Conservation (phyloP, 2,888 invertebrate species). For the Ornithoptera priamus region DNA sequence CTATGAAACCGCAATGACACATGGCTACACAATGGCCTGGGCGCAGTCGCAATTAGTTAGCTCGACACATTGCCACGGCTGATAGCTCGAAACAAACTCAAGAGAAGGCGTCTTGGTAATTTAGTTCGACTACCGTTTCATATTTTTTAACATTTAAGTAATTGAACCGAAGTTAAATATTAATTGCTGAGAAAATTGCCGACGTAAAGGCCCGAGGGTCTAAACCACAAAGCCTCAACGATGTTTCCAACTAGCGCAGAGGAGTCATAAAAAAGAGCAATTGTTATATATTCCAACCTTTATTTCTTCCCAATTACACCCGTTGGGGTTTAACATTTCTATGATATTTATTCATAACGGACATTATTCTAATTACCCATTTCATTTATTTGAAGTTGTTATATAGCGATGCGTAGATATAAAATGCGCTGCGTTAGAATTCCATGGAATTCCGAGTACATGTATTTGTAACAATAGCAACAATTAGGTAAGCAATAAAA, state of each 20-base stretch:
- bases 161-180: conserved; percentile 65
- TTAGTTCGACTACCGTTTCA: conserved; percentile 62
- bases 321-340: conserved; percentile 47
- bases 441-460: conserved; percentile 44
- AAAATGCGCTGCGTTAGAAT: conserved; percentile 26
- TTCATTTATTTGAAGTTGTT: conserved; percentile 31
- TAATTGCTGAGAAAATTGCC: conserved; percentile 76
- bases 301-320: conserved; percentile 57
- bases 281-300: conserved; percentile 60
- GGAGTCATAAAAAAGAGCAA: conserved; percentile 65
- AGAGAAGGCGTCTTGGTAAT: conserved; percentile 57
- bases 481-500: conserved; percentile 76
- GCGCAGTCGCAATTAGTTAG: conserved; percentile 52
- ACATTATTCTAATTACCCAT: conserved; percentile 44
- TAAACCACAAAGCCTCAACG: conserved; percentile 64
- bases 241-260: conserved; percentile 47
- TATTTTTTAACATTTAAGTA: conserved; percentile 67
- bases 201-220: conserved; percentile 55
- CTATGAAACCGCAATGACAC: conserved; percentile 46
- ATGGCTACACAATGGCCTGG: conserved; percentile 52
- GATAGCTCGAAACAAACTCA: conserved; percentile 54
- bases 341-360: conserved; percentile 51
- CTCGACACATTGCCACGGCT: conserved; percentile 47
- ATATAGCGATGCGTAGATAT: conserved; percentile 31
- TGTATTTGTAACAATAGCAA: conserved; percentile 69